Evolutionary conservation across 2,888 invertebrate genomes (phyloP), one percentile per base, ranked within the genome.

Genomic region (Cephus spinipes): DNA sequence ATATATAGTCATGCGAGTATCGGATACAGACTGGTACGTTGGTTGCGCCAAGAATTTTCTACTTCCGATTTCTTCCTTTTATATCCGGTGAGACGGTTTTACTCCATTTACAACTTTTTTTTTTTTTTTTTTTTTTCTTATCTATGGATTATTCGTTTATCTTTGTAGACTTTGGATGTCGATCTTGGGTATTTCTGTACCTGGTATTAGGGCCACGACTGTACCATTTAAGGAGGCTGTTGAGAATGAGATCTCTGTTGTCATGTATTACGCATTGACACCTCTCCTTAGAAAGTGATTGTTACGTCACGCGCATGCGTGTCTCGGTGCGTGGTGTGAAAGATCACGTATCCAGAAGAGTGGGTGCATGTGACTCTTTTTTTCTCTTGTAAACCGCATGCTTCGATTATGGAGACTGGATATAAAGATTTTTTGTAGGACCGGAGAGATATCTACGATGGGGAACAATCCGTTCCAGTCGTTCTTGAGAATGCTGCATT

Each of bases 271-370:
- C 55, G 23, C 23, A 55, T 55, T 55, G 30, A 31, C 71, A 71
- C 71, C 71, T 71, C 33, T 71, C 71, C 71, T 33, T 71, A 71
- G 71, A 71, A 71, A 71, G 71, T 71, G 23, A 71, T 9, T 71
- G 30, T 71, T 71, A 71, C 71, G 33, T 71, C 31, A 71, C 71
- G 32, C 33, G 30, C 30, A 11, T 33, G 71, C 71, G 33, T 55
- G 55, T 55, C 23, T 23, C 55, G 6, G 55, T 55, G 55, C 55
- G 55, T 55, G 55, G 55, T 55, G 55, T 55, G 6, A 55, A 55
- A 55, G 55, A 55, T 55, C 23, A 55, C 55, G 55, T 55, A 2
- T 23, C 23, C 23, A 23, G 55, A 23, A 55, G 23, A 55, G 55
- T 55, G 55, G 55, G 55, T 55, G 23, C 23, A 55, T 9, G 15